Base-by-base conservation (phyloP, 2,888 invertebrate genomes). In the Lottia scabra region DNA sequence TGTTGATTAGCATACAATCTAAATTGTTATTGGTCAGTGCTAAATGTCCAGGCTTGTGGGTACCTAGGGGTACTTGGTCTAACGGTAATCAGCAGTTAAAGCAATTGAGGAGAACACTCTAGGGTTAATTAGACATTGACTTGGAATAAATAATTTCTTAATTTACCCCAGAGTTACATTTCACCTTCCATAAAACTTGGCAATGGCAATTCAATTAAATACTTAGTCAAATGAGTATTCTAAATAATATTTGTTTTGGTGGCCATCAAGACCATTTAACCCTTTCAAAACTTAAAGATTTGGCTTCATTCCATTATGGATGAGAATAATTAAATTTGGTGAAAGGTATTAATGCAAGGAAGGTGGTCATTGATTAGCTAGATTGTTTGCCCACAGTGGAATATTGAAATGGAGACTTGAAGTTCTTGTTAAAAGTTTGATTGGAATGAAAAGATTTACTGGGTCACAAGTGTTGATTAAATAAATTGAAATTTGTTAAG, bases 391-490 rank as follows among this genome's bases (percentile, higher is more conserved):
- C 19, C 23, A 56, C 19, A 23, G 13, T 23, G 56, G 23, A 56
- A 56, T 23, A 56, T 56, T 19, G 56, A 56, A 56, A 56, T 23
- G 23, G 56, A 56, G 19, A 23, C 56, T 56, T 56, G 19, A 23
- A 56, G 38, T 38, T 56, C 23, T 56, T 19, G 56, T 19, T 56
- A 56, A 56, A 56, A 38, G 38, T 56, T 56, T 56, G 56, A 23
- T 56, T 56, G 56, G 38, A 56, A 56, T 23, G 56, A 56, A 56
- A 23, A 56, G 56, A 56, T 56, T 56, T 23, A 56, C 56, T 56
- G 23, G 56, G 56, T 56, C 56, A 56, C 19, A 56, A 56, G 56
- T 56, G 56, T 56, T 56, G 56, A 56, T 56, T 56, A 56, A 56
- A 56, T 23, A 56, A 56, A 56, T 56, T 38, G 19, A 13, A 19